These are phyloP conservation scores for Tipula unca DNA, from an alignment of 2,888 invertebrate species.

Conservation along the genomic window DNA sequence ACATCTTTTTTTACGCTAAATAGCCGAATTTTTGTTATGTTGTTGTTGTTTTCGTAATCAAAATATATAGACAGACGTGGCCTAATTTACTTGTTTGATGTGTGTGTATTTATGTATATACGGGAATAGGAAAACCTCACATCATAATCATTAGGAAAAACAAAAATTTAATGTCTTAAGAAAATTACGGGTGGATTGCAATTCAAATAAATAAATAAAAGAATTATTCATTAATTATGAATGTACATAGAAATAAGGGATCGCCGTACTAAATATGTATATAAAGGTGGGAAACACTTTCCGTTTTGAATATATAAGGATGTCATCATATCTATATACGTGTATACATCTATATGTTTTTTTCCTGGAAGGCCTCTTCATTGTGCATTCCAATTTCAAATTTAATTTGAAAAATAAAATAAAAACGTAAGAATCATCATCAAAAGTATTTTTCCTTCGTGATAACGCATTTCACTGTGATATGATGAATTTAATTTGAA, in stretches of 20 bases:
- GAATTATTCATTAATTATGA: background rate
- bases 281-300: background rate
- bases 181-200: background rate
- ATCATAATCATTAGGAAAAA: background rate
- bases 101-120: background rate
- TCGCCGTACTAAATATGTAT: background rate
- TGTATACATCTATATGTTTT: background rate
- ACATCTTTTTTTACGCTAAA: background rate
- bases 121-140: background rate
- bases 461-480: background rate
- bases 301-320: background rate
- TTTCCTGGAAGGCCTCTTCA: background rate
- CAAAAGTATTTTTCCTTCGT: background rate
- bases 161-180: background rate
- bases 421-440: background rate
- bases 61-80: slow-evolving; percentile 14
- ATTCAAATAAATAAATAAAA: background rate
- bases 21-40: background rate
- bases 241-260: background rate
- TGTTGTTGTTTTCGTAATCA: background rate
- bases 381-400: background rate
- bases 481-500: background rate
- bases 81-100: background rate
- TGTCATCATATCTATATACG: background rate
- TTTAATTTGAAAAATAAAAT: background rate